Evolutionary conservation across 2,888 invertebrate genomes (phyloP), one percentile per base, ranked within the genome.

Genomic region (Temnothorax ravouxi): DNA sequence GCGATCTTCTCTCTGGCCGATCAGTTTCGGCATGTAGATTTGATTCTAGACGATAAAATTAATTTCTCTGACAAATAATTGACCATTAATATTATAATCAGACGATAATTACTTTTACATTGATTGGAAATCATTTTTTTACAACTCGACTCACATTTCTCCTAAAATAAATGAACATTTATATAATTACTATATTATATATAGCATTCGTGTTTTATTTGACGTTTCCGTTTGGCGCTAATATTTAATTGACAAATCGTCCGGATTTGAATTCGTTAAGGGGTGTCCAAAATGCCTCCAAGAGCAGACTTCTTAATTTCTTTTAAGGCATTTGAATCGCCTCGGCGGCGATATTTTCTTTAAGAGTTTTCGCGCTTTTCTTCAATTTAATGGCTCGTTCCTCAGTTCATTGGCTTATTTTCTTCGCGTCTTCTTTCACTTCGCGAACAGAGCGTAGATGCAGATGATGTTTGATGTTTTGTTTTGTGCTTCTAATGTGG

Each of bases 301-400:
- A 21, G 56, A 69, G 69, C 79, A 59, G 71, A 69, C 44, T 66
- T 34, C 6, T 84, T 79, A 82, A 69, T 88, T 82, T 87, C 59
- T 1, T 79, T 83, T 80, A 82, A 34, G 47, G 11, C 18, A n/a
- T 44, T 21, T 21, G 34, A 1, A 34, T 79, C 34, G 79, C 52
- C 18, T 44, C 34, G 38, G 34, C 15, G 52, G 38, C 56, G 34
- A n/a, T 18, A 50, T 47, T 21, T 13, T 59, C 74, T 25, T 47
- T 69, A 47, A 47, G 59, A 21, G 18, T 59, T 80, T 11, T 72
- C 21, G 47, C 74, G 72, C 72, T 80, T 80, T 21, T 54, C 29
- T 38, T 21, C 69, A 66, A 47, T 34, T 72, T 72, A 72, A 38
- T 18, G 21, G 47, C 79, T 72, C 72, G 79, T 79, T 79, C 72